Evolutionary conservation across 2,888 invertebrate genomes (phyloP).

Genomic region (Philaethria dido): DNA sequence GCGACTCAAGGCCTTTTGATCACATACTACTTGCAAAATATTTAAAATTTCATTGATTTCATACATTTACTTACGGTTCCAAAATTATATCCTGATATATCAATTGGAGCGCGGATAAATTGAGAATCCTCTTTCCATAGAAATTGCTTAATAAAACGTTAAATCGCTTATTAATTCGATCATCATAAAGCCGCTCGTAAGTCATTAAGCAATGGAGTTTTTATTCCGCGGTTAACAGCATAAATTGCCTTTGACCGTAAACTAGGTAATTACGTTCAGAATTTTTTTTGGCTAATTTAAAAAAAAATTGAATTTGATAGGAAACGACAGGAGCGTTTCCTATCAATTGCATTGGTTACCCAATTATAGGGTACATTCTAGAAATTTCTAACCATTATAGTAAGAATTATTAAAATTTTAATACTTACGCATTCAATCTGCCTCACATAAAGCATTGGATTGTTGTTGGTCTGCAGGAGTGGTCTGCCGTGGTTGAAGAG

Average conservation of each 20-base stretch:
- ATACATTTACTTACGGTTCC: too few species aligned
- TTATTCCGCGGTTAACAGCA: background rate
- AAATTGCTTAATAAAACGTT: background rate
- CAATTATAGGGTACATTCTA: too few species aligned
- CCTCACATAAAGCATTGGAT: slow-evolving; percentile 93
- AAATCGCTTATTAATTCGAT: background rate
- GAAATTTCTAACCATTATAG: background rate
- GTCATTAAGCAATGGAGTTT: background rate
- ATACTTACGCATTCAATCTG: slow-evolving; percentile 94
- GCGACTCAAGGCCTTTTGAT: too few species aligned
- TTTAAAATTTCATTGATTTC: too few species aligned
- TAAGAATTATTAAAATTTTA: too few species aligned
- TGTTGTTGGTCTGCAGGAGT: slow-evolving; percentile 95
- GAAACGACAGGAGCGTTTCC: background rate
- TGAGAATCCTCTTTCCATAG: background rate
- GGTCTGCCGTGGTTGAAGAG: slow-evolving; percentile 96
- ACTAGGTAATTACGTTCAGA: background rate
- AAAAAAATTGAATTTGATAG: background rate
- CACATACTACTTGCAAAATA: too few species aligned
- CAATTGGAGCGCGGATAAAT: background rate
- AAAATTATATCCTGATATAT: background rate
- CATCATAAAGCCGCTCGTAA: background rate
- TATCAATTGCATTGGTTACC: background rate
- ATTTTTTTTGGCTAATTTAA: background rate
- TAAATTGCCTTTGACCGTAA: background rate